Percentiles rank a stretch among this genome's conserved stretches.
Evolutionary conservation across 92 coral and sea anemone genomes (phyloP).

Genomic region (Epizoanthus ramosus): DNA sequence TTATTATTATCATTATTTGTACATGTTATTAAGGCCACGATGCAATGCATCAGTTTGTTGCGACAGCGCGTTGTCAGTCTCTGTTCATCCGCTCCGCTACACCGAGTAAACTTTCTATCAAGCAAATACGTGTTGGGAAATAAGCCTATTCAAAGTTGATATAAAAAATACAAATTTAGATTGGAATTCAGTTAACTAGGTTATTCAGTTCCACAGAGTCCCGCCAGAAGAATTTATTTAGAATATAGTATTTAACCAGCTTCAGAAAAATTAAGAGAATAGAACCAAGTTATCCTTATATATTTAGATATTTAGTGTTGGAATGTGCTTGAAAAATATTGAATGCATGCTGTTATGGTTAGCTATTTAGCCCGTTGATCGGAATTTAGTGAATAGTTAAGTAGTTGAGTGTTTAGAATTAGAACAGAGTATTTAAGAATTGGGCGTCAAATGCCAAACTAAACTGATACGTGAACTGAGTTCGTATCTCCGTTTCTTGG

Average conservation of each 20-base stretch:
- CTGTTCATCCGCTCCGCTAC: no score
- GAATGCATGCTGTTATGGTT: background rate
- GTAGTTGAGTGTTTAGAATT: constrained; percentile 20
- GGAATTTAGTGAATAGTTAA: constrained; percentile 25
- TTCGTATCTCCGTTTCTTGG: background rate
- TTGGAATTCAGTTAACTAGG: background rate
- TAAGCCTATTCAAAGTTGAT: no score
- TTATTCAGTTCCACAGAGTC: background rate
- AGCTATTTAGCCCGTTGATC: constrained; percentile 30
- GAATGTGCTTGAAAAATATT: background rate
- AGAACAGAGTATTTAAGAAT: constrained; percentile 30
- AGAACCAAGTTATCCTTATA: no score
- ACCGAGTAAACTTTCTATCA: no score
- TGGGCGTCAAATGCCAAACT: constrained; percentile 8
- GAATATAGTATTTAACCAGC: constrained; percentile 15
- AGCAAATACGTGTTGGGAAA: no score
- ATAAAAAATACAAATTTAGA: background rate
- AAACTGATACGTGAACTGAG: background rate
- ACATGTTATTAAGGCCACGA: no score
- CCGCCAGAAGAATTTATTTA: background rate
- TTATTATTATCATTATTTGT: no score
- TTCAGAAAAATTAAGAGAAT: background rate
- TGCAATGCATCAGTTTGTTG: no score
- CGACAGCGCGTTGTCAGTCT: no score
- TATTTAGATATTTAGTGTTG: constrained; percentile 3